Evolutionary conservation across 1,140 invertebrate genomes (phyloP).

Genomic region (Oreohelix idahoensis): DNA sequence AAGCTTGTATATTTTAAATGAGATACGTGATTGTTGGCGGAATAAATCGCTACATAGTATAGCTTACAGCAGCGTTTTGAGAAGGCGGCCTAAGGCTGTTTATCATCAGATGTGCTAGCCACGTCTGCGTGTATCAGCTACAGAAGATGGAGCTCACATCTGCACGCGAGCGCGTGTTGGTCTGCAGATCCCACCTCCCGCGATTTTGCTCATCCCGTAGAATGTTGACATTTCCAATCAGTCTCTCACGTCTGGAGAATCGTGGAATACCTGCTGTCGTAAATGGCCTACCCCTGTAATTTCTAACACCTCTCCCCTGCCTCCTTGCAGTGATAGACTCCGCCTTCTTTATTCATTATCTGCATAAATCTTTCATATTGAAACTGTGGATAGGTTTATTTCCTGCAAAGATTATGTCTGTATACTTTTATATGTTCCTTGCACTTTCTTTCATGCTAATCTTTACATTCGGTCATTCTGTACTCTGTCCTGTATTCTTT

Average conservation of each 20-base stretch:
- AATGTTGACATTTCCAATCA: neutral
- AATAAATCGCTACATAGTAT: too few relatives aligned
- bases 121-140: neutral
- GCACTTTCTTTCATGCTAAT: too few relatives aligned
- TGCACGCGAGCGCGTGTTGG: neutral
- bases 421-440: too few relatives aligned
- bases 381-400: neutral
- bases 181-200: neutral
- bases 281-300: neutral
- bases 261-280: neutral
- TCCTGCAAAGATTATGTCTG: neutral
- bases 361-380: neutral
- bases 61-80: too few relatives aligned
- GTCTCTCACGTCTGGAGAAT: neutral
- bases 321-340: neutral
- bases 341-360: constrained; percentile 1
- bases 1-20: too few relatives aligned
- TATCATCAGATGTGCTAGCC: neutral
- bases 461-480: too few relatives aligned
- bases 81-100: neutral
- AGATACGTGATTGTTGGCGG: too few relatives aligned
- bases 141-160: neutral
- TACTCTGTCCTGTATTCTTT: too few relatives aligned
- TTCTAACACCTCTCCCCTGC: neutral
- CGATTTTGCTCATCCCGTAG: neutral